Conservation (phyloP, 2,797 vertebrate genomes). For the Thaleichthys pacificus region DNA sequence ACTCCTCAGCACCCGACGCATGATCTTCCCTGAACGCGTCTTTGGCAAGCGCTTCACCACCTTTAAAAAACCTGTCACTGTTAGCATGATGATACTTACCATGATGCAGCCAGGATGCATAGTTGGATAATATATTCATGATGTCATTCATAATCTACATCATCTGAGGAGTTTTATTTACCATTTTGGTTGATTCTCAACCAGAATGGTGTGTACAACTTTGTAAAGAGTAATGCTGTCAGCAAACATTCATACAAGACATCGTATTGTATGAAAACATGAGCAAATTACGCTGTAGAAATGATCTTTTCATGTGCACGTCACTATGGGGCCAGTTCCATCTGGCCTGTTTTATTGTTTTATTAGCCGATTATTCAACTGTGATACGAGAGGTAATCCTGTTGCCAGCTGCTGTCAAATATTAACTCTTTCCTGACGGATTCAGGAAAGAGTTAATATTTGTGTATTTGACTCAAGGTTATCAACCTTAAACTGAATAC, state of each 20-base stretch:
- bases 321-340: neutral
- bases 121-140: too few species aligned
- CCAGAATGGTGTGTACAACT: too few species aligned
- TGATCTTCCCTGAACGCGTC: slow-evolving; percentile 95
- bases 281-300: too few species aligned
- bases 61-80: slow-evolving; percentile 33
- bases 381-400: neutral
- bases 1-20: slow-evolving; percentile 90
- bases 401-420: neutral
- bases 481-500: neutral
- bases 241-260: neutral
- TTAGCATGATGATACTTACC: neutral
- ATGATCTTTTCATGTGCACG: neutral
- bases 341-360: slow-evolving; percentile 6
- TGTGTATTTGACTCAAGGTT: neutral
- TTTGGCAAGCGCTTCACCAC: slow-evolving; percentile 90
- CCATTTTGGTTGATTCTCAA: too few species aligned
- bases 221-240: neutral
- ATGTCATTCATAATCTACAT: too few species aligned
- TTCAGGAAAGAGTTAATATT: too few species aligned
- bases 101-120: neutral
- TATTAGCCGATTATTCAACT: slow-evolving; percentile 11
- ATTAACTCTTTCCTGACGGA: neutral
- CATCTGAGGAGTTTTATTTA: too few species aligned
- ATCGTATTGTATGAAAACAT: too few species aligned